These are phyloP conservation scores for Caenorhabditis sulstoni DNA, from an alignment of 2,888 invertebrate species.

Conservation along the genomic window DNA sequence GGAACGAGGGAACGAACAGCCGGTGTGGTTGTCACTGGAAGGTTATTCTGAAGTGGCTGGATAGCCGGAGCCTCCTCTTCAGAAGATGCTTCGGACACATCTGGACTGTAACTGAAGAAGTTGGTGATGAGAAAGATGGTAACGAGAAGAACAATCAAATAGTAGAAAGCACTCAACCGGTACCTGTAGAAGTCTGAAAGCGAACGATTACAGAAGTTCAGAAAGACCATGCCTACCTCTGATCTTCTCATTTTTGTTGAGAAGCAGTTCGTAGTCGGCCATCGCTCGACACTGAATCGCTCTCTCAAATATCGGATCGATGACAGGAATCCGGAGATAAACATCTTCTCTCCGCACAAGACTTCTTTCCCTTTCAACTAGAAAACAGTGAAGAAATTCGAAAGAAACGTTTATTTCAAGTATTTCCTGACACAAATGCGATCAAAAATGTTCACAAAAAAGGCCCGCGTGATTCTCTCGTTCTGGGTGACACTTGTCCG, in stretches of 20 bases:
- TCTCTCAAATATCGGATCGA: constrained; percentile 20
- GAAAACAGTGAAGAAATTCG: too few species aligned
- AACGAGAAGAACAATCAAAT: constrained; percentile 13
- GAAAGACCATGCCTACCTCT: constrained; percentile 6
- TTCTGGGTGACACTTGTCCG: not conserved
- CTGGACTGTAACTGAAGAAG: constrained; percentile 21
- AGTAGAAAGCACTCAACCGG: constrained; percentile 25
- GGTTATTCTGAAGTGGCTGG: constrained; percentile 15
- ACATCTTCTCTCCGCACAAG: constrained; percentile 17
- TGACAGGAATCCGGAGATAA: constrained; percentile 21
- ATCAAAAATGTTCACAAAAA: constrained; percentile 12
- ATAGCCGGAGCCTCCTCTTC: not conserved
- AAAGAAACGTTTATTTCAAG: constrained; percentile 25
- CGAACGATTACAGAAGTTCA: not conserved
- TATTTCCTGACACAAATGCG: constrained; percentile 32
- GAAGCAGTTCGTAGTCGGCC: constrained; percentile 42
- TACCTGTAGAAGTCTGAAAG: constrained; percentile 39
- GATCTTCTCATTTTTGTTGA: constrained; percentile 18
- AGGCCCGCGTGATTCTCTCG: not conserved
- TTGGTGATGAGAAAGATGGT: constrained; percentile 20
- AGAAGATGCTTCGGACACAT: not conserved
- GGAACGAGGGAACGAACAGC: constrained; percentile 6
- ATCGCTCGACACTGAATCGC: constrained; percentile 23
- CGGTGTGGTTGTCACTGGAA: constrained; percentile 31
- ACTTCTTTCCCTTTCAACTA: constrained; percentile 1